Base-by-base conservation (phyloP, 2,113 vertebrate species). In the Muntiacus muntjak region DNA sequence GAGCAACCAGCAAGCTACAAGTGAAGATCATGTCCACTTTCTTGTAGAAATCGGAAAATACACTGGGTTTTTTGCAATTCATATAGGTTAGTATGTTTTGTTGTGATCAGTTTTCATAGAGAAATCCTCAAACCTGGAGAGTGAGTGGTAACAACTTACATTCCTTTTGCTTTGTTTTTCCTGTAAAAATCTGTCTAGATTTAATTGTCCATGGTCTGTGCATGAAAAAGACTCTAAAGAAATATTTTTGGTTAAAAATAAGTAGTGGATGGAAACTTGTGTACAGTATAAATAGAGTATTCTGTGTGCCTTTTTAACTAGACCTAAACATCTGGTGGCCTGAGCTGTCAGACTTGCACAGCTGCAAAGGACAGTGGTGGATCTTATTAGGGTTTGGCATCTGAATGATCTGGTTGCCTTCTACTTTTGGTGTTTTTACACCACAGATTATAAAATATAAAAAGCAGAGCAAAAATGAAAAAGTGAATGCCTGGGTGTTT, bases 271-370 rank as follows among this genome's bases (percentile, higher is more conserved):
- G 97, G 87, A 98, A 98, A 98, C 96, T 87, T 94, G 96, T 98
- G n/a, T 97, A 93, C 62, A 81, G 12, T 96, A 88, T 50, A n/a
- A 98, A 97, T 28, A 14, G 95, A 98, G 94, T 95, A 71, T 98
- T 98, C 97, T 91, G 96, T 96, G 0, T 98, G 89, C 54, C 97
- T 99, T 98, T 98, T 98, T 98, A 97, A 88, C 98, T 98, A 98
- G 98, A 97, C 93, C 55, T 96, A 98, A 98, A 98, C 95, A 98
- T 98, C 97, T 99, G 98, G 93, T 94, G 96, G 87, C 4, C 16
- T 97, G 85, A 98, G 87, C 95, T 6, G 15, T 78, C 85, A 40
- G 54, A 55, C 82, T 95, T 97, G 76, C 93, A 97, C 92, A 98
- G 98, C 95, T 97, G 87, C 79, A 87, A 86, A 98, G 84, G 94